phyloP scores from a whole-genome alignment of 2,888 invertebrate genomes.

The Cantharis rustica region DNA sequence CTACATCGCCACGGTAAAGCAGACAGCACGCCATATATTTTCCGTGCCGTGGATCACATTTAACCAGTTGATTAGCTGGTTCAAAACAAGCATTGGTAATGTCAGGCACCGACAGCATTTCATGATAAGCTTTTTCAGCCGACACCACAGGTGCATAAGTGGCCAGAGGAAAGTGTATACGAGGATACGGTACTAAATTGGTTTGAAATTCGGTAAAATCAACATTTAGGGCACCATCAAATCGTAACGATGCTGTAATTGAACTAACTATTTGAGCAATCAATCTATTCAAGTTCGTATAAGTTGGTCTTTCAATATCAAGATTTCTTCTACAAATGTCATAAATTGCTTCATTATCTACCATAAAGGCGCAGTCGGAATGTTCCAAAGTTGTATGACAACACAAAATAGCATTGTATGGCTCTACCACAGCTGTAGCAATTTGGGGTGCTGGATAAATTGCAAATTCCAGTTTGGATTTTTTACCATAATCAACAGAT shows the following conservation, averaged over 20 bases:
- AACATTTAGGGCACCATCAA: conserved; percentile 64
- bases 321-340: conserved; percentile 65
- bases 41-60: background rate
- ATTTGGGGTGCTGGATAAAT: background rate
- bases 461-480: background rate
- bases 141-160: background rate
- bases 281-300: conserved; percentile 67
- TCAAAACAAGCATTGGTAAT: background rate
- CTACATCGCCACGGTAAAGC: background rate
- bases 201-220: conserved; percentile 66
- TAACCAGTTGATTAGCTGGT: background rate
- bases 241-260: conserved; percentile 65
- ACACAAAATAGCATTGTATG: background rate
- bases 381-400: background rate
- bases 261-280: conserved; percentile 62
- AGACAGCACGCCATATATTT: background rate
- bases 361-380: background rate
- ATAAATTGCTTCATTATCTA: conserved; percentile 47
- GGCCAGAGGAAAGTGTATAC: background rate
- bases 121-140: background rate
- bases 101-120: background rate
- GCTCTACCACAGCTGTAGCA: background rate
- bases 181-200: conserved; percentile 46
- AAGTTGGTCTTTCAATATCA: conserved; percentile 62
- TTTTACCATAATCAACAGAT: conserved; percentile 14